A percentile compares a stretch with the other conserved stretches of the same genome.
Evolutionary conservation across 1,140 invertebrate genomes (phyloP).

Genomic region (Prorops nasuta): DNA sequence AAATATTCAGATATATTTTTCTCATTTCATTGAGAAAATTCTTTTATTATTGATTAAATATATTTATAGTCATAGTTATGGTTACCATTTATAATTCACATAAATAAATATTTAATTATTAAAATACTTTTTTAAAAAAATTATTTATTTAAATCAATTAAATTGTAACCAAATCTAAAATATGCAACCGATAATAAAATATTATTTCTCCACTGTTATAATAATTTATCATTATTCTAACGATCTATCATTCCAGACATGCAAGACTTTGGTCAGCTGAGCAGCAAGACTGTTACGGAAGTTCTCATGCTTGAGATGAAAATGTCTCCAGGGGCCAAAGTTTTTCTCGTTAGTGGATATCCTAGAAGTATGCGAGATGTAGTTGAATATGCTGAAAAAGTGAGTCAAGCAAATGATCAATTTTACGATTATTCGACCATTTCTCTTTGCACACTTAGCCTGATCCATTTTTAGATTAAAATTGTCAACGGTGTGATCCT

Average conservation of each 20-base stretch:
- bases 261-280: constrained; percentile 79
- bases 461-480: constrained; percentile 68
- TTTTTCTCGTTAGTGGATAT: constrained; percentile 94
- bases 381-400: constrained; percentile 87
- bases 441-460: too few species aligned
- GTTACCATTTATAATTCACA: too few species aligned
- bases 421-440: background rate
- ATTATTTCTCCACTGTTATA: too few species aligned
- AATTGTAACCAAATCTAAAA: too few species aligned
- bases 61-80: too few species aligned
- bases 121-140: too few species aligned
- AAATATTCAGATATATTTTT: constrained; percentile 4
- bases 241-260: constrained; percentile 64
- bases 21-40: too few species aligned
- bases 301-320: constrained; percentile 92
- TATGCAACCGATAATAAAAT: constrained; percentile 4
- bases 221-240: too few species aligned
- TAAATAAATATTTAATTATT: too few species aligned
- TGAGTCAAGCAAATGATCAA: constrained; percentile 46
- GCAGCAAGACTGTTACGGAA: constrained; percentile 83
- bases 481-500: constrained; percentile 81
- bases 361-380: constrained; percentile 89
- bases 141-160: too few species aligned
- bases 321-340: constrained; percentile 84
- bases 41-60: constrained; percentile 14